Conservation (phyloP, 2,888 invertebrate species). For the Cantharis nigra region DNA sequence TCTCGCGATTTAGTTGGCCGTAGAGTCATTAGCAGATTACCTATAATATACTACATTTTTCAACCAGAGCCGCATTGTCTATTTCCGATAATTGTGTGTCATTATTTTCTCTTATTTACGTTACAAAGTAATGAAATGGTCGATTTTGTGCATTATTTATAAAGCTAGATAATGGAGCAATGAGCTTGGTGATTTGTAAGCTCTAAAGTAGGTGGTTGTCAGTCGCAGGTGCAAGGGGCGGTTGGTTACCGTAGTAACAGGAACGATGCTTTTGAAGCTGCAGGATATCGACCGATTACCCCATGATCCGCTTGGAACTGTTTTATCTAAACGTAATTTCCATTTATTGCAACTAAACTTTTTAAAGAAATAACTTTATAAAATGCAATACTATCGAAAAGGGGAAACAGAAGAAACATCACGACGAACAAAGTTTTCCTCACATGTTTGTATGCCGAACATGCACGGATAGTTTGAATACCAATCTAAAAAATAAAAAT, state of each 20-base stretch:
- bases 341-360: neutral
- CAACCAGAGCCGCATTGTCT: neutral
- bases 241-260: slow-evolving; percentile 36
- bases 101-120: slow-evolving; percentile 12
- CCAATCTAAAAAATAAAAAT: neutral
- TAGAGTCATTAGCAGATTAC: neutral
- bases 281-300: slow-evolving; percentile 40
- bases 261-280: slow-evolving; percentile 43
- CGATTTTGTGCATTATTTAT: slow-evolving; percentile 25
- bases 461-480: neutral
- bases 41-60: neutral
- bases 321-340: slow-evolving; percentile 17
- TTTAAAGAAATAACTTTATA: neutral
- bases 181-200: slow-evolving; percentile 33
- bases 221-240: slow-evolving; percentile 35
- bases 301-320: slow-evolving; percentile 34
- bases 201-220: slow-evolving; percentile 31
- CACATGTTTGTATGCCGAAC: neutral
- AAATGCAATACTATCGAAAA: neutral
- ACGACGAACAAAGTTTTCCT: neutral
- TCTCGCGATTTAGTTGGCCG: neutral
- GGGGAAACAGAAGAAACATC: neutral
- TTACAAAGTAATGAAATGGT: slow-evolving; percentile 19
- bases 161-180: slow-evolving; percentile 30
- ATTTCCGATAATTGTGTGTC: neutral